Evolutionary conservation across 2,888 invertebrate species (phyloP), one percentile per base, ranked within the genome.

Genomic region (Athetis lepigone): DNA sequence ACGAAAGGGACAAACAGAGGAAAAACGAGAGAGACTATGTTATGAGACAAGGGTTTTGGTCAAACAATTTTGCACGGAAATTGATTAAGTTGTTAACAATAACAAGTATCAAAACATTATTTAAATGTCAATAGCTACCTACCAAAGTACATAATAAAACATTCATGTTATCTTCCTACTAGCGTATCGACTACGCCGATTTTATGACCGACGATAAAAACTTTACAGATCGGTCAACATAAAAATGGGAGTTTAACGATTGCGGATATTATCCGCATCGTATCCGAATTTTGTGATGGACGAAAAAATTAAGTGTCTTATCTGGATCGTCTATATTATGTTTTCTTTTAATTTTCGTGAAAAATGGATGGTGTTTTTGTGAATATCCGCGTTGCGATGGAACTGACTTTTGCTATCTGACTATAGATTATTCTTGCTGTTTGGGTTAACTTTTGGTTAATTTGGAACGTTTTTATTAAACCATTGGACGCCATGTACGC

Each of bases 181-280:
- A 33, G 13, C 36, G 8, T 43, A 55, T 25, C 57, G 51, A 59
- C 52, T 25, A 25, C 40, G 49, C 39, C 50, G 64, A 61, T 73
- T 80, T 80, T 80, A 80, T 69, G 64, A 51, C 42, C 6, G 8
- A n/a, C 67, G 56, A 80, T 80, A 77, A 78, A 79, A 80, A 77
- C 72, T 78, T 80, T 67, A 75, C 62, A 52, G 70, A 70, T 68
- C 70, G 76, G 77, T 78, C 80, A 78, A 75, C 75, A 78, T 78
- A 75, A 76, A 79, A 79, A 70, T 67, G 49, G 47, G 40, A 72
- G 47, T 77, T 77, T 80, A 73, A 75, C 70, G 71, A 70, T 74
- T 72, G 45, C 47, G 66, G 62, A 72, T 78, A 61, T 64, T 77
- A 69, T 66, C 60, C 66, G 42, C 47, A 39, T 16, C 43, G 59